Conservation (phyloP, 2,888 invertebrate species). For the Augiades crinisus region DNA sequence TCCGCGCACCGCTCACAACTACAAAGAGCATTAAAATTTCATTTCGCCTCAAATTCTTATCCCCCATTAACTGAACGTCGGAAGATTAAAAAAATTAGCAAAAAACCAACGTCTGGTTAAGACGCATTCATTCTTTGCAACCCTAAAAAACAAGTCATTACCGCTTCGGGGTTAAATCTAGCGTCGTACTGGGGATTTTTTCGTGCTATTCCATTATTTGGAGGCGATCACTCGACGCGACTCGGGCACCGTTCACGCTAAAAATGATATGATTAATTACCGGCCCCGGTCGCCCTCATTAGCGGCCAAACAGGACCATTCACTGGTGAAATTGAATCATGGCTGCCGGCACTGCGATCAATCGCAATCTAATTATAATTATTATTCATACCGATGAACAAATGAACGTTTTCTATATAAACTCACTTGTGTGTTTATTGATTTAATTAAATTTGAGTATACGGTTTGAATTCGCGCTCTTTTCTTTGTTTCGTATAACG, state of each 20-base stretch:
- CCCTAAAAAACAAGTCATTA: slow-evolving; percentile 81
- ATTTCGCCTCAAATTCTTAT: slow-evolving; percentile 37
- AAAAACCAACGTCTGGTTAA: slow-evolving; percentile 68
- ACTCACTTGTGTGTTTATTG: slow-evolving; percentile 4
- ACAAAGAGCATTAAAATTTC: slow-evolving; percentile 21
- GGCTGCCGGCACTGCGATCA: slow-evolving; percentile 56
- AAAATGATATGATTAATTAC: slow-evolving; percentile 80
- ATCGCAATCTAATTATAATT: slow-evolving; percentile 72
- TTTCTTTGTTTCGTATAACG: no score
- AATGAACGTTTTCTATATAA: slow-evolving; percentile 36
- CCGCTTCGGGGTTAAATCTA: slow-evolving; percentile 72
- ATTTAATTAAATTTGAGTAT: not conserved
- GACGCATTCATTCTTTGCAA: slow-evolving; percentile 78
- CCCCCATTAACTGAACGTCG: slow-evolving; percentile 61
- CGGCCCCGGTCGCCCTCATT: slow-evolving; percentile 71
- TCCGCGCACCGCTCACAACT: not conserved
- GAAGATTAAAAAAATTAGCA: slow-evolving; percentile 67
- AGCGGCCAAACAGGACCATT: slow-evolving; percentile 73
- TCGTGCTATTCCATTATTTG: slow-evolving; percentile 71
- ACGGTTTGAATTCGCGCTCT: not conserved
- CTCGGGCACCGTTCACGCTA: slow-evolving; percentile 66
- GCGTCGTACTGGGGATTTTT: slow-evolving; percentile 67
- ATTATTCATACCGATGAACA: slow-evolving; percentile 57
- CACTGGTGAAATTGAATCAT: slow-evolving; percentile 78
- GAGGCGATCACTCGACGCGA: slow-evolving; percentile 67